phyloP scores from a whole-genome alignment of 2,113 vertebrate genomes.

The Synodontis membranacea region DNA sequence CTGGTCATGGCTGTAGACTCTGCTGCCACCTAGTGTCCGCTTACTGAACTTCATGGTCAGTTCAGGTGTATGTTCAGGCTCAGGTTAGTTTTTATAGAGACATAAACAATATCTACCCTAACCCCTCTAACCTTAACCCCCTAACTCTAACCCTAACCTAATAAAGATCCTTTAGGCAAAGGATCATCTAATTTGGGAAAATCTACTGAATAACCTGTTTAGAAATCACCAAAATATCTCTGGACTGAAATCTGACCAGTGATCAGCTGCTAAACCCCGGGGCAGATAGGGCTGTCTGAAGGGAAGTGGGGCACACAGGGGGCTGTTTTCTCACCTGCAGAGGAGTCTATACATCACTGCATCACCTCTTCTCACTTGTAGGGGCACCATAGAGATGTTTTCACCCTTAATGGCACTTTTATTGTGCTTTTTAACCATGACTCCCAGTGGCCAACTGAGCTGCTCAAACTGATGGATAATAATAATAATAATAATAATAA shows the following conservation, averaged over 20 bases:
- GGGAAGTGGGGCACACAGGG: background rate
- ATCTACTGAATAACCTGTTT: background rate
- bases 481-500: too few species aligned
- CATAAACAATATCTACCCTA: background rate
- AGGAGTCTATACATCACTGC: background rate
- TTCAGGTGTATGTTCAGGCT: background rate
- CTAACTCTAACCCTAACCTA: too few species aligned
- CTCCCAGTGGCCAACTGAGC: background rate
- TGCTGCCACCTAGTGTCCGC: slow-evolving; percentile 41
- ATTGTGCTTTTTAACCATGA: background rate
- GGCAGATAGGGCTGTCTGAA: background rate
- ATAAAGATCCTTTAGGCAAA: background rate
- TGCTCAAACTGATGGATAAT: background rate
- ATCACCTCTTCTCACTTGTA: background rate
- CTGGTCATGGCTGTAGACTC: background rate
- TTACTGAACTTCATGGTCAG: slow-evolving; percentile 23
- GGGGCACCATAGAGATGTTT: background rate
- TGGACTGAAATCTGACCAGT: background rate
- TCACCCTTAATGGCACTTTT: background rate
- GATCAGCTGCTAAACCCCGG: background rate
- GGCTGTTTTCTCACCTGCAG: background rate
- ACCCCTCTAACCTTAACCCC: too few species aligned
- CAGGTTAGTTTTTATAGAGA: background rate
- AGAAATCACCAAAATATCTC: background rate
- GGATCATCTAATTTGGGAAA: background rate